These are phyloP conservation scores for Saguinus imperator DNA, from an alignment of 2,113 vertebrate species.

Conservation along the genomic window DNA sequence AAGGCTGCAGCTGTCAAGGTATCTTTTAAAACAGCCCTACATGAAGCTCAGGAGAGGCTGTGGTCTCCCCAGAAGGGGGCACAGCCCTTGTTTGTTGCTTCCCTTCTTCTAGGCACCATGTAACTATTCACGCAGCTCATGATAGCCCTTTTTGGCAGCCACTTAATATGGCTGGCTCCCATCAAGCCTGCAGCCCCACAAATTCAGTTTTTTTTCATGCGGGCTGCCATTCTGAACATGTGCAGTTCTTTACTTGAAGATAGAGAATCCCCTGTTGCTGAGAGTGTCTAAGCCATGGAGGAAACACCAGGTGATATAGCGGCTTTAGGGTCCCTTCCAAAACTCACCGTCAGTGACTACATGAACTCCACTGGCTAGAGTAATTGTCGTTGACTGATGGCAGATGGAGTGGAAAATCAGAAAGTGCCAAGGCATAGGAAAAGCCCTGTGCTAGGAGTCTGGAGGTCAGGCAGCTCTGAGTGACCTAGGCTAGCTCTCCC, in stretches of 20 bases:
- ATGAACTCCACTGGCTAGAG: not conserved
- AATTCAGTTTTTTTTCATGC: not conserved
- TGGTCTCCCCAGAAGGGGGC: not conserved
- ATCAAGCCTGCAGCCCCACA: not conserved
- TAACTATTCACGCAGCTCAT: not conserved
- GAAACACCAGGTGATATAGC: not conserved
- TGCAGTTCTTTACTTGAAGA: not conserved
- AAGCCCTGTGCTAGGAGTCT: not conserved
- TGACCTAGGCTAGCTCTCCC: not conserved
- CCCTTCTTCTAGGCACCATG: not conserved
- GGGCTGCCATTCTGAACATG: not conserved
- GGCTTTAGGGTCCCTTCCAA: not conserved
- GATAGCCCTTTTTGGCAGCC: not conserved
- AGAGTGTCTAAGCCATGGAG: not conserved
- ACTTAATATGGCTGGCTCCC: not conserved
- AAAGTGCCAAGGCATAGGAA: not conserved
- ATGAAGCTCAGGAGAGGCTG: not conserved
- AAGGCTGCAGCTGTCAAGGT: not conserved
- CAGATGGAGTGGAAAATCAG: not conserved
- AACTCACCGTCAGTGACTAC: not conserved
- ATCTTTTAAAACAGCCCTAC: not conserved
- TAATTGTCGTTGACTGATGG: not conserved
- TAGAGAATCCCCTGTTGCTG: not conserved
- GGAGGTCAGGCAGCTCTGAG: not conserved
- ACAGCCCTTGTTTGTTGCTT: not conserved